These are phyloP conservation scores for Sclerodermus sp. DNA, from an alignment of 2,888 invertebrate species.

Conservation along the genomic window DNA sequence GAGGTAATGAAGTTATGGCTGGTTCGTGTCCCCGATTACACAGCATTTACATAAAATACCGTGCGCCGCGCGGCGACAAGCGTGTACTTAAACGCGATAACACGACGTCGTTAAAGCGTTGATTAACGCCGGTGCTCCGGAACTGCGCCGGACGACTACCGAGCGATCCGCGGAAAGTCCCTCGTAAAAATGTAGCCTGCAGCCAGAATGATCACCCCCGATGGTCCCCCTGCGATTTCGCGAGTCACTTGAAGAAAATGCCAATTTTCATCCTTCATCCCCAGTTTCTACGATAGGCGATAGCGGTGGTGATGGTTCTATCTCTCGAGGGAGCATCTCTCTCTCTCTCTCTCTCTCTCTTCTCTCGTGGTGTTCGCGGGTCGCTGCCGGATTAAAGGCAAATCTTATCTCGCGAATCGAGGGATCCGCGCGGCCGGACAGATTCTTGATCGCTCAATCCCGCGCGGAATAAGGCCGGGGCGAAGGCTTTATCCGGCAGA, in stretches of 20 bases:
- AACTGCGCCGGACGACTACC: conserved; percentile 8
- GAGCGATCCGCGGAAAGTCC: not conserved
- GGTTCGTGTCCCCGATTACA: conserved; percentile 46
- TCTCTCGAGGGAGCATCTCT: too few species aligned
- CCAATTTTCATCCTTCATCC: too few species aligned
- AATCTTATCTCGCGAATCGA: too few species aligned
- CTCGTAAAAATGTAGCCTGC: not conserved
- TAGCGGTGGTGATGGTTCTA: too few species aligned
- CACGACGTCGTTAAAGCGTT: conserved; percentile 29
- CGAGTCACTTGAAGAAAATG: too few species aligned
- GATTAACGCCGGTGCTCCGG: conserved; percentile 32
- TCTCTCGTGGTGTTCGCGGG: too few species aligned
- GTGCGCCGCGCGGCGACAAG: conserved; percentile 21
- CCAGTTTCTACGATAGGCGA: too few species aligned
- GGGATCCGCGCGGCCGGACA: not conserved
- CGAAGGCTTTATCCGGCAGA: not conserved
- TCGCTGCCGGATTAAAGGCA: too few species aligned
- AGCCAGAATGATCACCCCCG: too few species aligned
- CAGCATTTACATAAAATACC: conserved; percentile 47
- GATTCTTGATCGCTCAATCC: conserved; percentile 28
- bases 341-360: too few species aligned
- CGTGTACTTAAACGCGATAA: conserved; percentile 25
- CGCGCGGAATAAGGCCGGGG: not conserved
- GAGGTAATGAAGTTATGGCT: conserved; percentile 49
- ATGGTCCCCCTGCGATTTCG: too few species aligned